Base-by-base conservation (phyloP, 37 sponge, comb jelly and placozoan genomes). In the Hormiphora californensis region DNA sequence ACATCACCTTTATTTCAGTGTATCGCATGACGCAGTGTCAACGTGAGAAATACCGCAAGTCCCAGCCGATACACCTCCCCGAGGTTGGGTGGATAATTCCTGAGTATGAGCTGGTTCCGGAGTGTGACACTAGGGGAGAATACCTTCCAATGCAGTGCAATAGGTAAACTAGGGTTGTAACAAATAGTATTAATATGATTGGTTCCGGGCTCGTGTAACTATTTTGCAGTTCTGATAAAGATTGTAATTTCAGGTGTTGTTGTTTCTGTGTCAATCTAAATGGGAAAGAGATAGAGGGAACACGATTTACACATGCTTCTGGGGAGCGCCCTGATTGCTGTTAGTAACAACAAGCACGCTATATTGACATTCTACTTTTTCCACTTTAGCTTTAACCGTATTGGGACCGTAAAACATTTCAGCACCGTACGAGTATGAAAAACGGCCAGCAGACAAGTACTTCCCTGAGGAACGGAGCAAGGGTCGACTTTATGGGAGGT, bases 71-170 rank as follows among this genome's bases (percentile, higher is more conserved):
- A 15, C 61, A 57, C 5, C 61, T 57, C n/a, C 61, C 61, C 3
- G 61, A 57, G n/a, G 61, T 57, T 5, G 61, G 61, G 30, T 57
- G 61, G 61, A 57, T 57, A 28, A 57, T 57, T 4, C 61, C 61
- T 5, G 61, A 57, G n/a, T 57, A 57, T 57, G 61, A 57, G 61
- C 61, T 57, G n/a, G 61, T 57, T 28, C 61, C 61, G 61, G 61
- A 57, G 61, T 57, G 61, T 57, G 61, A 57, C n/a, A 57, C 61
- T 15, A 57, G 61, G 61, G 61, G 61, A 5, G 30, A 57, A 30
- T 57, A 57, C 27, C 61, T 57, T 19, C 61, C 61, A 4, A 57
- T 57, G 61, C 61, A 57, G n/a, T 57, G 61, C 23, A 57, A 57
- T n/a, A n/a, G n/a, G n/a, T n/a, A n/a, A n/a, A n/a, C n/a, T n/a